Conservation (phyloP, 2,888 invertebrate genomes). For the Prosopocoilus inquinatus region DNA sequence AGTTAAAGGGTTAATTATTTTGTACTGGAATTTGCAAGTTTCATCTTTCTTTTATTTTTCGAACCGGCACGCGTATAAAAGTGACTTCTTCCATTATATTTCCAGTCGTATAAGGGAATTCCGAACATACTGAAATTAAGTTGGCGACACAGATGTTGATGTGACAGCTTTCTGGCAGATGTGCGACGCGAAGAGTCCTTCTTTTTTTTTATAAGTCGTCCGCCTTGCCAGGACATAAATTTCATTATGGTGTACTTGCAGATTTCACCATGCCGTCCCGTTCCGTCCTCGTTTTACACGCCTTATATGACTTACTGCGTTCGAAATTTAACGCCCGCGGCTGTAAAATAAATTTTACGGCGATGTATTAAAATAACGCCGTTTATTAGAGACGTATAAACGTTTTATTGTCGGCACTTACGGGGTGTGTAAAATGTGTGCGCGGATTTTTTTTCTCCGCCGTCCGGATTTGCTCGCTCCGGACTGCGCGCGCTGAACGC, state of each 20-base stretch:
- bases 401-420: too few relatives aligned
- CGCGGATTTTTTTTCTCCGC: too few relatives aligned
- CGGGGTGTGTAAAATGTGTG: too few relatives aligned
- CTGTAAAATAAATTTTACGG: too few relatives aligned
- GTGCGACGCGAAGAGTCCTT: not conserved
- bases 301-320: not conserved
- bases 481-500: too few relatives aligned
- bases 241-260: not conserved
- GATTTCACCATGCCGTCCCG: not conserved
- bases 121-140: slow-evolving; percentile 10
- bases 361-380: not conserved
- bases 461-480: too few relatives aligned
- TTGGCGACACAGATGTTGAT: slow-evolving; percentile 16
- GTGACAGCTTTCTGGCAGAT: slow-evolving; percentile 13
- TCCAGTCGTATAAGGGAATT: not conserved
- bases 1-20: too few relatives aligned
- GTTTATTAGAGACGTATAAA: not conserved
- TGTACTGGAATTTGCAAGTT: too few relatives aligned
- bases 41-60: too few relatives aligned
- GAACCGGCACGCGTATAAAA: too few relatives aligned
- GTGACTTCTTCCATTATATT: not conserved
- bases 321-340: not conserved
- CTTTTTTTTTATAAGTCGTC: not conserved
- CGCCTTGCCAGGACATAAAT: not conserved
- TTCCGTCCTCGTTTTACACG: not conserved